phyloP scores from a whole-genome alignment of 2,113 vertebrate genomes.

The Albula glossodonta region DNA sequence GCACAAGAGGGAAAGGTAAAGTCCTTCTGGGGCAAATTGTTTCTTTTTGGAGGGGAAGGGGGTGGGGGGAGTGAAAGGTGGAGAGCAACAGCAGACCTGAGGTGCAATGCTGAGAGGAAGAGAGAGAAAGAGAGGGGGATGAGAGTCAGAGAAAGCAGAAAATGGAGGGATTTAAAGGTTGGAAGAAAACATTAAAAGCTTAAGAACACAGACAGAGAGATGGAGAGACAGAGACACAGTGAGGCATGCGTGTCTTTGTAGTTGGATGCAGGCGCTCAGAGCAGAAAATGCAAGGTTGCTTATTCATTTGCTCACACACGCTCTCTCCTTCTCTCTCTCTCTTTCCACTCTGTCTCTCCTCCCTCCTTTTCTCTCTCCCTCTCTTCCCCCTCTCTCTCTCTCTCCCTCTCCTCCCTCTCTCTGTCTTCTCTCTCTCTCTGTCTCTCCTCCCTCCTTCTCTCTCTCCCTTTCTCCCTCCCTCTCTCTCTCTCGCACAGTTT shows the following conservation, averaged over 20 bases:
- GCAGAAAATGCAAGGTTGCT: constrained; percentile 65
- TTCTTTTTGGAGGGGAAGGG: constrained; percentile 37
- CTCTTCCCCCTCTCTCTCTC: constrained; percentile 35
- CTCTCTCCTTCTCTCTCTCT: constrained; percentile 22
- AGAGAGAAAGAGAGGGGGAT: not conserved
- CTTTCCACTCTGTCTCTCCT: not conserved
- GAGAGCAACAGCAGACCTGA: not conserved
- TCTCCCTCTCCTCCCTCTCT: constrained; percentile 25
- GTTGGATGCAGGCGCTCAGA: constrained; percentile 60
- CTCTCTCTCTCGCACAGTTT: constrained; percentile 47
- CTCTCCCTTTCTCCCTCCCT: not conserved
- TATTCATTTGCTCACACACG: constrained; percentile 56
- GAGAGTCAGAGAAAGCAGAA: constrained; percentile 33
- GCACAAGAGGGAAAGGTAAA: constrained; percentile 65
- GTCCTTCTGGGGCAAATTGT: constrained; percentile 13
- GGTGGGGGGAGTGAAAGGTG: constrained; percentile 40
- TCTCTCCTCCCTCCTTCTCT: constrained; percentile 21
- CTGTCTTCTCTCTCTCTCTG: constrained; percentile 47
- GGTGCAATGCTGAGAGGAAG: constrained; percentile 17
- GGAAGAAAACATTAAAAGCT: not conserved
- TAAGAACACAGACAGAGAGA: constrained; percentile 6
- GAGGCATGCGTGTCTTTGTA: constrained; percentile 58
- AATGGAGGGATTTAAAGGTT: not conserved
- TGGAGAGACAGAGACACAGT: constrained; percentile 37
- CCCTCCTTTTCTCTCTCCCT: constrained; percentile 37